Evolutionary conservation across 2,797 vertebrate species (phyloP).

Genomic region (Cossypha polioptera): DNA sequence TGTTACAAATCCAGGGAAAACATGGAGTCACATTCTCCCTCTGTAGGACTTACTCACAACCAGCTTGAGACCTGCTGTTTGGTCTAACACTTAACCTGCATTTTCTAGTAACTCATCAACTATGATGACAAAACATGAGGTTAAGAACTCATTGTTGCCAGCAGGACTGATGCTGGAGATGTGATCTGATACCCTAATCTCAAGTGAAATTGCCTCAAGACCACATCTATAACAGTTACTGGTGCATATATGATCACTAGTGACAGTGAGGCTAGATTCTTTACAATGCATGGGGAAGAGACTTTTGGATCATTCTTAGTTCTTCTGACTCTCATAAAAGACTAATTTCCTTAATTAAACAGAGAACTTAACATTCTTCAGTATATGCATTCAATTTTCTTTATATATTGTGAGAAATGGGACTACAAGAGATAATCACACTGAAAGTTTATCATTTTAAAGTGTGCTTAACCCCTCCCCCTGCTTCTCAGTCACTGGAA

Average conservation of each 20-base stretch:
- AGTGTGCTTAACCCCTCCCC: neutral
- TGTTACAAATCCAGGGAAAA: constrained; percentile 17
- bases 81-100: constrained; percentile 29
- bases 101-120: constrained; percentile 26
- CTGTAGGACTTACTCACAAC: neutral
- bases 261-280: neutral
- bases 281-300: neutral
- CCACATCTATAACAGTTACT: neutral
- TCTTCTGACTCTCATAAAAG: neutral
- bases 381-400: neutral
- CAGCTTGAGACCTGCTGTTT: constrained; percentile 30
- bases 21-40: neutral
- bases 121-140: neutral
- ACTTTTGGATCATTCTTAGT: neutral
- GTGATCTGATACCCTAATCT: neutral
- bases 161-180: neutral
- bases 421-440: neutral
- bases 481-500: neutral
- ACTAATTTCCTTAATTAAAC: constrained; percentile 9
- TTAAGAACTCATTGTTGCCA: neutral
- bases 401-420: neutral
- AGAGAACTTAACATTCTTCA: neutral
- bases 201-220: neutral
- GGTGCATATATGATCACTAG: neutral
- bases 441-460: neutral